Evolutionary conservation across 2,888 invertebrate genomes (phyloP).

Genomic region (Nomada lathburiana): DNA sequence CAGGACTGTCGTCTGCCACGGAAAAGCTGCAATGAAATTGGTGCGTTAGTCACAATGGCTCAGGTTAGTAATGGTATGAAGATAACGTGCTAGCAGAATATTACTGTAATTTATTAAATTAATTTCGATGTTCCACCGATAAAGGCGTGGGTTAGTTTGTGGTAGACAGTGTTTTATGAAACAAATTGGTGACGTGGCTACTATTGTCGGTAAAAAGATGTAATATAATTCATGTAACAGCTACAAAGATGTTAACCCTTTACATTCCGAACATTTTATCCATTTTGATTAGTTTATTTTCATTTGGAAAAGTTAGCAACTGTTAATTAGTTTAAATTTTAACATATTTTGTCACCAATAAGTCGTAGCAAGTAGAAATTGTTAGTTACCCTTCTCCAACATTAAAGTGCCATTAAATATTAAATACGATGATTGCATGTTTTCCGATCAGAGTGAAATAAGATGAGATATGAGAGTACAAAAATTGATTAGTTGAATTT

Average conservation of each 20-base stretch:
- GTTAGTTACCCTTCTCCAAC: conserved; percentile 65
- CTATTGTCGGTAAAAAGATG: background rate
- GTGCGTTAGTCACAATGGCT: conserved; percentile 76
- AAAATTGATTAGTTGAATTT: conserved; percentile 49
- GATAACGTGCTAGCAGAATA: conserved; percentile 63
- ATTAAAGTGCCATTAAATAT: conserved; percentile 69
- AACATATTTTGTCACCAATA: background rate
- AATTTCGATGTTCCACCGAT: conserved; percentile 65
- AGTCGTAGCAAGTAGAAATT: conserved; percentile 41
- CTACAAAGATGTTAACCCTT: background rate
- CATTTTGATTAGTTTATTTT: no score
- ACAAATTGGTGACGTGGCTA: conserved; percentile 27
- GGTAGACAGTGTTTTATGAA: conserved; percentile 46
- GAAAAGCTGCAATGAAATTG: conserved; percentile 82
- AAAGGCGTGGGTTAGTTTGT: conserved; percentile 70
- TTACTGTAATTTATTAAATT: conserved; percentile 24
- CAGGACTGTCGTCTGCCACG: conserved; percentile 81
- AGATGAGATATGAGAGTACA: conserved; percentile 51
- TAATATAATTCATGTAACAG: no score
- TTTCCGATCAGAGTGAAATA: conserved; percentile 57
- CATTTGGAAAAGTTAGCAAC: no score
- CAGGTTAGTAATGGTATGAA: conserved; percentile 75
- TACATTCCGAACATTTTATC: no score
- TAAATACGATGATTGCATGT: conserved; percentile 51
- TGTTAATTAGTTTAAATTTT: no score